phyloP scores from a whole-genome alignment of 2,797 vertebrate genomes.

The Rachycentron canadum region DNA sequence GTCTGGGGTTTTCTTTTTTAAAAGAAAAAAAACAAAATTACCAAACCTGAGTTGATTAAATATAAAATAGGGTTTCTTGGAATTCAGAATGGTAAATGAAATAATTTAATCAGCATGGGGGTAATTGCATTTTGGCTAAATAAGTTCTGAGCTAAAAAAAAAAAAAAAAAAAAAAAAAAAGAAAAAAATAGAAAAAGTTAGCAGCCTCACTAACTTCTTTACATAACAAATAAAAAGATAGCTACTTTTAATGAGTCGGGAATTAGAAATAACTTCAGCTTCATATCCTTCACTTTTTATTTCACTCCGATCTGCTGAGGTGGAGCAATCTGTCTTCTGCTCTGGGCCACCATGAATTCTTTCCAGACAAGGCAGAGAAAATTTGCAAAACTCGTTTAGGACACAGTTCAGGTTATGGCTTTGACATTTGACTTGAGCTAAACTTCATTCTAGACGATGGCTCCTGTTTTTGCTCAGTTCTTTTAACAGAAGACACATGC shows the following conservation, averaged over 20 bases:
- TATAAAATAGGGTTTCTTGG: conserved; percentile 20
- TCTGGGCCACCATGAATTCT: conserved; percentile 35
- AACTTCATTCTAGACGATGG: background rate
- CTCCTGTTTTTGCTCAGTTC: background rate
- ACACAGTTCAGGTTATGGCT: conserved; percentile 29
- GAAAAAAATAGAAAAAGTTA: background rate
- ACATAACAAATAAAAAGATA: conserved; percentile 13
- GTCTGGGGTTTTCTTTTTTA: background rate
- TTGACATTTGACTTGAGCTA: conserved; percentile 40
- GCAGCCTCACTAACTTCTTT: conserved; percentile 25
- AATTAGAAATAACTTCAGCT: conserved; percentile 36
- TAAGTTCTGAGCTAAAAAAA: conserved; percentile 17
- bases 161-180: background rate
- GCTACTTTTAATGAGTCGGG: conserved; percentile 1
- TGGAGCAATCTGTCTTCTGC: conserved; percentile 6
- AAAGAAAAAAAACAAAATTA: background rate
- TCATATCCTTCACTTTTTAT: background rate
- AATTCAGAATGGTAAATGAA: conserved; percentile 41
- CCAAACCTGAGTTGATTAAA: conserved; percentile 23
- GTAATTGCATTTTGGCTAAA: conserved; percentile 53
- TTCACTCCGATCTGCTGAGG: conserved; percentile 30
- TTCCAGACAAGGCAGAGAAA: conserved; percentile 55
- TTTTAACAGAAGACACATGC: background rate
- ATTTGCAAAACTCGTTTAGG: conserved; percentile 42
- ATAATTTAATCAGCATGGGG: conserved; percentile 47